Percentiles rank a stretch among this genome's conserved stretches.
phyloP scores from a whole-genome alignment of 2,888 invertebrate genomes.

The Dascillus cervinus region DNA sequence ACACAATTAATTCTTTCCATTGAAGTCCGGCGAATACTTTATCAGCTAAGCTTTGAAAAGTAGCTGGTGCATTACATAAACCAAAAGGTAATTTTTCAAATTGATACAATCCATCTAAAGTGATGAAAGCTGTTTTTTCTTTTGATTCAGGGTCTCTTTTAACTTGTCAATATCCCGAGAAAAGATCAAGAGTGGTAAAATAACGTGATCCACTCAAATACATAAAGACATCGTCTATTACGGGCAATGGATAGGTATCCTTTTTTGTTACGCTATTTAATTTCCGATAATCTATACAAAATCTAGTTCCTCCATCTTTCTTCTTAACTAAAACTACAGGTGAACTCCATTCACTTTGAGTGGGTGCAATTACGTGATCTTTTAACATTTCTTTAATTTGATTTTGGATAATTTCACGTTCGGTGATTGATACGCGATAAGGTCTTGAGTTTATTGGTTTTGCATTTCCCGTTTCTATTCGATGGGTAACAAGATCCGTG shows the following conservation, averaged over 20 bases:
- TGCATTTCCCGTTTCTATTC: conserved; percentile 13
- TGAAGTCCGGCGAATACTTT: conserved; percentile 17
- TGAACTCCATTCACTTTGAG: too few species aligned
- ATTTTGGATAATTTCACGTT: too few species aligned
- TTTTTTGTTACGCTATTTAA: conserved; percentile 14
- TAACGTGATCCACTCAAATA: too few species aligned
- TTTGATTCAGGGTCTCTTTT: conserved; percentile 11
- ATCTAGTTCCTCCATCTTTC: too few species aligned
- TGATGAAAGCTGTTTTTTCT: conserved; percentile 19
- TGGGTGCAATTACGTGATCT: too few species aligned
- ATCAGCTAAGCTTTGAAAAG: conserved; percentile 19
- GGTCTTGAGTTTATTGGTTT: conserved; percentile 13
- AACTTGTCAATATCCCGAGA: conserved; percentile 20
- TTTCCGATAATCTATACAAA: conserved; percentile 16
- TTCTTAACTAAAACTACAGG: too few species aligned
- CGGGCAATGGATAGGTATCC: conserved; percentile 16
- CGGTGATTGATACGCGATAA: conserved; percentile 14
- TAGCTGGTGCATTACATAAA: too few species aligned
- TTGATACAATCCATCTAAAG: conserved; percentile 14
- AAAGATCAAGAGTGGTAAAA: conserved; percentile 20
- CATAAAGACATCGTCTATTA: conserved; percentile 20
- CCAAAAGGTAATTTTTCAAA: too few species aligned
- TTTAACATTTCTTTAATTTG: too few species aligned
- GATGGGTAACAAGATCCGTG: conserved; percentile 14
- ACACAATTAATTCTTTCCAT: too few species aligned